Percentiles rank a stretch among this genome's conserved stretches.
phyloP scores from a whole-genome alignment of 2,888 invertebrate genomes.

The Drosophila sordidula region DNA sequence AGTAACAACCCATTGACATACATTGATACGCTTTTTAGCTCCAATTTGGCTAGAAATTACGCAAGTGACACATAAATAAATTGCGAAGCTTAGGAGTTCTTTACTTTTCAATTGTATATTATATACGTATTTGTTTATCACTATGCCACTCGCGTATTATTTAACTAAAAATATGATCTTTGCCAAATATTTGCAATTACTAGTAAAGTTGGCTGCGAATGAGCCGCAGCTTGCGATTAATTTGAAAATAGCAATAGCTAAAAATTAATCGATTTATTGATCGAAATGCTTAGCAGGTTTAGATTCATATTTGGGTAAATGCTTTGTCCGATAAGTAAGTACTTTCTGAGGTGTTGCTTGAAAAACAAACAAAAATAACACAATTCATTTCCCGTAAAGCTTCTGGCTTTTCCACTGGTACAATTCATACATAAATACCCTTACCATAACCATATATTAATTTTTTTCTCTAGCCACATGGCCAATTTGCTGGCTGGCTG shows the following conservation, averaged over 20 bases:
- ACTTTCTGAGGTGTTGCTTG: not conserved
- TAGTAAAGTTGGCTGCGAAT: constrained; percentile 3
- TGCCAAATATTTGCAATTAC: not conserved
- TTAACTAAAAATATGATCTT: too few species aligned
- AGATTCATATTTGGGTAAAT: not conserved
- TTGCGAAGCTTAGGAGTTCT: not conserved
- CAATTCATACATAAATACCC: constrained; percentile 21
- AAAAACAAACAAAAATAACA: constrained; percentile 1
- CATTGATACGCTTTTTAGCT: constrained; percentile 71
- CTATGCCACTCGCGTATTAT: too few species aligned
- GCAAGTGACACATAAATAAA: constrained; percentile 13
- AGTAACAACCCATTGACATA: constrained; percentile 73
- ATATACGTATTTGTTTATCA: too few species aligned
- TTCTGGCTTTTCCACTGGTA: constrained; percentile 5
- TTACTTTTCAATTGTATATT: too few species aligned
- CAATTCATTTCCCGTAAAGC: constrained; percentile 8
- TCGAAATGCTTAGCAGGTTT: not conserved
- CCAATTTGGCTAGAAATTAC: constrained; percentile 12
- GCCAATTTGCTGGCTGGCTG: constrained; percentile 37
- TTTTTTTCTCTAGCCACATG: constrained; percentile 20
- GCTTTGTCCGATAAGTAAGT: not conserved
- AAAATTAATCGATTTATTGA: not conserved
- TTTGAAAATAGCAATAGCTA: not conserved
- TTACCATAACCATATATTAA: constrained; percentile 5
- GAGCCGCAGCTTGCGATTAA: not conserved